Conservation (phyloP, 2,888 invertebrate genomes). For the Zygothrica quintamaculata region DNA sequence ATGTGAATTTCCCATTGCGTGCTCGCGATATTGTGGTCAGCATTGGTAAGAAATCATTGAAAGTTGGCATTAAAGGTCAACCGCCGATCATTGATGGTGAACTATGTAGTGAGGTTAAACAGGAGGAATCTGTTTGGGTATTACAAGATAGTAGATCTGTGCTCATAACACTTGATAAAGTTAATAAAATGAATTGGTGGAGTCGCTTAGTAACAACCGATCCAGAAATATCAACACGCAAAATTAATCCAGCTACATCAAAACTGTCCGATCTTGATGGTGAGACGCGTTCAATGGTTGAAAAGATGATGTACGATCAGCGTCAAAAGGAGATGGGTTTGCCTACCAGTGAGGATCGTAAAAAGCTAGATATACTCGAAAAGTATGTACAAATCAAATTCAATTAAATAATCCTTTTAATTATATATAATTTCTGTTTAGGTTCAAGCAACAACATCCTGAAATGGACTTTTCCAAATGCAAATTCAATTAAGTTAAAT, state of each 20-base stretch:
- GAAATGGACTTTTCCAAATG: constrained; percentile 99
- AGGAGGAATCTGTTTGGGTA: constrained; percentile 98
- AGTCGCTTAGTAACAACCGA: constrained; percentile 94
- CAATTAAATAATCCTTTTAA: not conserved
- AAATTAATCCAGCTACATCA: constrained; percentile 99
- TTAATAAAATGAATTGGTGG: constrained; percentile 99
- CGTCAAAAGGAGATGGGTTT: constrained; percentile 97
- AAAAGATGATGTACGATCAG: constrained; percentile 99
- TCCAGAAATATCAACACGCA: constrained; percentile 98
- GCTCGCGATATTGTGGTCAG: constrained; percentile 91
- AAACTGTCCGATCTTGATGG: constrained; percentile 98
- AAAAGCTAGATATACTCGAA: constrained; percentile 97
- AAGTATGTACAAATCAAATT: constrained; percentile 86
- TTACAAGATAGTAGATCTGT: constrained; percentile 95
- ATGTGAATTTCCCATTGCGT: constrained; percentile 88
- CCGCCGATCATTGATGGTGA: constrained; percentile 96
- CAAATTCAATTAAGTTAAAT: constrained; percentile 97
- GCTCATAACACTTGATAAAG: constrained; percentile 94
- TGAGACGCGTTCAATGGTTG: constrained; percentile 98
- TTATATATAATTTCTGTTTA: constrained; percentile 86
- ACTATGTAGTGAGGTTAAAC: constrained; percentile 94
- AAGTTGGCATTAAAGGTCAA: constrained; percentile 95
- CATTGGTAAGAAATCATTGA: constrained; percentile 91
- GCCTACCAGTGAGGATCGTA: constrained; percentile 98
- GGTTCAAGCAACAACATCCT: constrained; percentile 99